Percentiles rank a stretch among this genome's conserved stretches.
Conservation (phyloP, 2,888 invertebrate genomes). For the Apamea sordens region DNA sequence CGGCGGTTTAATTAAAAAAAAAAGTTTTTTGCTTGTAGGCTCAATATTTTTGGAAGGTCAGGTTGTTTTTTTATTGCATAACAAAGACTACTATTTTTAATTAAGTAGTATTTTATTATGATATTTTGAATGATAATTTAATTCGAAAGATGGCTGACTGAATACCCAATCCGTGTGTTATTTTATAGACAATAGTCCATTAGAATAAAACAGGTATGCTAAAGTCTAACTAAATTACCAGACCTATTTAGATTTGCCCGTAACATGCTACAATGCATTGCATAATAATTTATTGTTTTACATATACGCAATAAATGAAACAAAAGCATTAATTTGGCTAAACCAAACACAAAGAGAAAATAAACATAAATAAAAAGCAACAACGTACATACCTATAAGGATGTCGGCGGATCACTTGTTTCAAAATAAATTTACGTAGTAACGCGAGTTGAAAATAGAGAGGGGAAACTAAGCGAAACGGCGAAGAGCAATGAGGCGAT, state of each 20-base stretch:
- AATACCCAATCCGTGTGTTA: background rate
- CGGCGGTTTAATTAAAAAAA: too few relatives aligned
- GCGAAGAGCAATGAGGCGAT: slow-evolving; percentile 89
- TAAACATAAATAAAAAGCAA: slow-evolving; percentile 59
- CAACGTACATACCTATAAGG: slow-evolving; percentile 64
- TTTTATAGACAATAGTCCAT: background rate
- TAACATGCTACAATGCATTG: background rate
- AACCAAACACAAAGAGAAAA: slow-evolving; percentile 39
- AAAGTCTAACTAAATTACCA: background rate
- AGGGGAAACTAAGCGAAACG: slow-evolving; percentile 88
- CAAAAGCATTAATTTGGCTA: slow-evolving; percentile 15
- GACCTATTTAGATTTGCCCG: background rate
- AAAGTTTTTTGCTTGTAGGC: background rate
- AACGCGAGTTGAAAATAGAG: slow-evolving; percentile 88
- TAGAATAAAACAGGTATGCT: background rate
- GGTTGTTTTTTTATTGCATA: background rate
- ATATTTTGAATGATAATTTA: background rate
- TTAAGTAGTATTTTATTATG: background rate
- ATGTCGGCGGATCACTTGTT: slow-evolving; percentile 75
- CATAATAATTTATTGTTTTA: background rate
- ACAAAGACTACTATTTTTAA: background rate
- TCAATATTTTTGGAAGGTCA: background rate
- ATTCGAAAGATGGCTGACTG: background rate
- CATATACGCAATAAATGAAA: slow-evolving; percentile 4
- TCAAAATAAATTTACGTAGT: slow-evolving; percentile 87